Conservation (phyloP, 2,888 invertebrate species). For the Tupiocoris notatus region DNA sequence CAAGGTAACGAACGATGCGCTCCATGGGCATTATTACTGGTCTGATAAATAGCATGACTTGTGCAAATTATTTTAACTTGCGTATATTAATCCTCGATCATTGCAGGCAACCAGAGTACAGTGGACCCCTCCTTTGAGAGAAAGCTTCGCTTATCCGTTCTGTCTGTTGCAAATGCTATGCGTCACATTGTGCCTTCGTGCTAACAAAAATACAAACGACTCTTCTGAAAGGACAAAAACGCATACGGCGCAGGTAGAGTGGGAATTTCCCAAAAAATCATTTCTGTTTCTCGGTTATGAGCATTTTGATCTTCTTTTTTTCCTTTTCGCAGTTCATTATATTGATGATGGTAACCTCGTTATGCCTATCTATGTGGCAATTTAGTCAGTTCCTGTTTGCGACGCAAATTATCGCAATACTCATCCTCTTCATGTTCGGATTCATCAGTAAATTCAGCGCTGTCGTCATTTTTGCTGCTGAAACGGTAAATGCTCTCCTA, state of each 20-base stretch:
- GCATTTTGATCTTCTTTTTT: neutral
- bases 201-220: slow-evolving; percentile 48
- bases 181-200: slow-evolving; percentile 60
- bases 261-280: too few relatives aligned
- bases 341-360: slow-evolving; percentile 51
- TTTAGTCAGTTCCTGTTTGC: slow-evolving; percentile 80
- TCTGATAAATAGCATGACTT: too few relatives aligned
- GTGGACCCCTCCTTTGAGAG: slow-evolving; percentile 81
- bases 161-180: slow-evolving; percentile 71
- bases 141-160: slow-evolving; percentile 82
- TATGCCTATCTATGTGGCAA: slow-evolving; percentile 68
- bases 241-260: slow-evolving; percentile 47
- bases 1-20: too few relatives aligned
- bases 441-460: slow-evolving; percentile 53
- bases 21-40: too few relatives aligned
- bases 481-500: too few relatives aligned
- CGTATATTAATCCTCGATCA: too few relatives aligned
- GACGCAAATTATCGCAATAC: slow-evolving; percentile 72
- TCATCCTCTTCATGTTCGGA: slow-evolving; percentile 63
- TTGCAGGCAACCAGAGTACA: slow-evolving; percentile 69
- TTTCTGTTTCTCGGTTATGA: neutral
- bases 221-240: slow-evolving; percentile 43
- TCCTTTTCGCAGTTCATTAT: slow-evolving; percentile 44
- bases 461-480: slow-evolving; percentile 55
- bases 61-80: neutral